Base-by-base conservation (phyloP, 2,888 invertebrate species). In the Lasius platythorax region DNA sequence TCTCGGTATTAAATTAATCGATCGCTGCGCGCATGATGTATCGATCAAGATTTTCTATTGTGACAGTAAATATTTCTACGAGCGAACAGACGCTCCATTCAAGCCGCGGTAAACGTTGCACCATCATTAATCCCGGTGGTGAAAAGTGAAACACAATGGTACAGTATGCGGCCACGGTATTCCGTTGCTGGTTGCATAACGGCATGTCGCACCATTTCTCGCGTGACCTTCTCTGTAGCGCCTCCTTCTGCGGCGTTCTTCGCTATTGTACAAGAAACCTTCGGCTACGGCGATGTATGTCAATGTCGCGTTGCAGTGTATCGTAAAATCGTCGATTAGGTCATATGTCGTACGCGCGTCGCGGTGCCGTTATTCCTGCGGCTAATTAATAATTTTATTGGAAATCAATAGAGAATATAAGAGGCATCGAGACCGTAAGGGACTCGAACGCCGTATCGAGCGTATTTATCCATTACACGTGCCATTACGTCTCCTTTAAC, bases 201-300 rank as follows among this genome's bases (percentile, higher is more conserved):
- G 9, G n/a, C 8, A 30, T 11, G 15, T 75, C 84, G 73, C 74
- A 85, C 83, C 84, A 89, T 89, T 81, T 73, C 58, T 85, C 84
- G 74, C 85, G 6, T 15, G 90, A 91, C 91, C 91, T 92, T 93
- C 72, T 70, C 92, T 91, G 88, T 87, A 87, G 86, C 88, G 87
- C 85, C 85, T 87, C 63, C 58, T 81, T 75, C 28, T 68, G 43
- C 37, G 30, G 28, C 63, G 50, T 85, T 86, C 83, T 78, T 30
- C 58, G 64, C n/a, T 53, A 23, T 61, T 46, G 37, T 33, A 66
- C 37, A n/a, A 40, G 72, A 43, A 43, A 58, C 72, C 53, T 76
- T 53, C 43, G 61, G 50, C 50, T 56, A 33, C 15, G 64, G 12
- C 74, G 76, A 92, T 91, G 73, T 87, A 79, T 92, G 91, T 91